Conservation (phyloP, 2,888 invertebrate species). For the Blastobasis lacticolella region DNA sequence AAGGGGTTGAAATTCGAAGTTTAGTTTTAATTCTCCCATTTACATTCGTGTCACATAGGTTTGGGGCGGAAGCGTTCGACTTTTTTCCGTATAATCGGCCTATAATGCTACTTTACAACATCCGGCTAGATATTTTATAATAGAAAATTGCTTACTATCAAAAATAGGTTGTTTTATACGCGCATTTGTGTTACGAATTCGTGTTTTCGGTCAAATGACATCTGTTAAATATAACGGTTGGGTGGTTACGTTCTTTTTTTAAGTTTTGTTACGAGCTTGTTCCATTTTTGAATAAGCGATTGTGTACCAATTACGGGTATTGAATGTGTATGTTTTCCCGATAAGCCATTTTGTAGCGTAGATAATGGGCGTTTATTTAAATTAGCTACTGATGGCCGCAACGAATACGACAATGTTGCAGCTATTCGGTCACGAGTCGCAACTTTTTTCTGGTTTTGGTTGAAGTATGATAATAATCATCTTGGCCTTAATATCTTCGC, state of each 20-base stretch:
- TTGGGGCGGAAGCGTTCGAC: conserved; percentile 45
- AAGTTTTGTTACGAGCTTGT: too few relatives aligned
- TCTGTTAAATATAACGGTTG: conserved; percentile 24
- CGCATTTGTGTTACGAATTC: conserved; percentile 8
- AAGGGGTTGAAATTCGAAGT: conserved; percentile 13
- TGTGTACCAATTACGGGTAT: conserved; percentile 14
- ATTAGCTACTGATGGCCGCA: background rate
- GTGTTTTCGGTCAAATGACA: background rate
- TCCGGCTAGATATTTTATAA: conserved; percentile 37
- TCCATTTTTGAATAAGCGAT: conserved; percentile 35
- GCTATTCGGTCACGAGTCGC: background rate
- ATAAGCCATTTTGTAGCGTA: background rate
- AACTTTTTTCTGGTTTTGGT: background rate
- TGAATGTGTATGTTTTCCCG: conserved; percentile 1
- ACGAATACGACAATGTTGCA: background rate
- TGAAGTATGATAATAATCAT: too few relatives aligned
- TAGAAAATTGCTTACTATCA: conserved; percentile 32
- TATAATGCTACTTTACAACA: conserved; percentile 47
- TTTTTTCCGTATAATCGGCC: conserved; percentile 45
- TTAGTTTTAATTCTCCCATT: conserved; percentile 46
- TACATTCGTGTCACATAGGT: conserved; percentile 55
- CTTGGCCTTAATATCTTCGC: too few relatives aligned
- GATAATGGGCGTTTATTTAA: background rate
- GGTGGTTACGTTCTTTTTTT: conserved; percentile 16
- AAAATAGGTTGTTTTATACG: conserved; percentile 15